Evolutionary conservation across 2,113 vertebrate species (phyloP), one percentile per base, ranked within the genome.

Genomic region (Cyanoderma ruficeps): DNA sequence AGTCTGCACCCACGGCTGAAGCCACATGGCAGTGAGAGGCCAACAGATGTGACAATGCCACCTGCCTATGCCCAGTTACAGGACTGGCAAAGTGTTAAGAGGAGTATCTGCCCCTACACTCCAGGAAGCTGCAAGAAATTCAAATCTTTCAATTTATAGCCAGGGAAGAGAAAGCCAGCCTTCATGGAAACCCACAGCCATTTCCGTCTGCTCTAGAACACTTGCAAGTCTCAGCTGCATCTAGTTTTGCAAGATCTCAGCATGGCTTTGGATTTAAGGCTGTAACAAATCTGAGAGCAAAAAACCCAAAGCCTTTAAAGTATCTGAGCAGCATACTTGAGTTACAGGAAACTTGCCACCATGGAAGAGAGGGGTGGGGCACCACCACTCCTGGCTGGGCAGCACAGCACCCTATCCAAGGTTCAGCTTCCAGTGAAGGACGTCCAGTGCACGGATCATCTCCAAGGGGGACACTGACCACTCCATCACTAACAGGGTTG

Each of bases 161-260:
- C 21, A 41, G 7, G 15, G 87, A 75, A 57, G 24, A 87, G 49
- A 91, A 70, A 86, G 13, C 2, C 50, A 85, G 47, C 13, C 52
- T 81, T 95, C 2, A 5, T 31, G 68, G 79, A 87, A 96, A 92
- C 85, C 88, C 72, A 81, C 25, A 93, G 92, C 64, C 83, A 76
- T 31, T 80, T 96, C 56, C 90, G 95, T 78, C 72, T 86, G 60
- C 42, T 80, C 61, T 2, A 3, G 24, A 88, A 77, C 25, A 69
- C 56, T 2, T 69, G 41, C 56, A 81, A 89, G 42, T 56, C 78
- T 89, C 50, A 41, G 76, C 67, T 78, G 72, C 90, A 60, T 92
- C 88, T 79, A 77, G 37, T 70, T 92, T 78, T 53, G 31, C 69
- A 89, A 82, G 31, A 93, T 56, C 70, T 82, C 57, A 80, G 59